These are phyloP conservation scores for Solen grandis DNA, from an alignment of 1,140 invertebrate species.

Conservation along the genomic window DNA sequence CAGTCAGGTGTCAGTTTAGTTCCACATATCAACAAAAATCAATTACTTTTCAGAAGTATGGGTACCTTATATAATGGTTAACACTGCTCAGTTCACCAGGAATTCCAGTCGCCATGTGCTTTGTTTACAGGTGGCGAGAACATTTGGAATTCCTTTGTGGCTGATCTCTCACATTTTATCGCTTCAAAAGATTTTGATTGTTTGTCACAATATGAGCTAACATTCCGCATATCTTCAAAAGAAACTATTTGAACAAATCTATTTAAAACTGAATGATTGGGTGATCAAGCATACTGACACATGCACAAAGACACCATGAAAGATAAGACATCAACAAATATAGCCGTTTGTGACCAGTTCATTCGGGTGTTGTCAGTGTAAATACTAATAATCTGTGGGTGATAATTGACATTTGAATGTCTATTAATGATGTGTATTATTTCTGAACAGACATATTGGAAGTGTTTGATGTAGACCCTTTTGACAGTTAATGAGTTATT, in stretches of 20 bases:
- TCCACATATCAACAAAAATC: too few species aligned
- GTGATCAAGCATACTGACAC: slow-evolving; percentile 44
- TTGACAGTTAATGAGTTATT: too few species aligned
- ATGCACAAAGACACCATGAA: slow-evolving; percentile 23
- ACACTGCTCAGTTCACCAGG: background rate
- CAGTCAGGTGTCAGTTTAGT: too few species aligned
- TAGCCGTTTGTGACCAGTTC: background rate
- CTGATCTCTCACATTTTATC: slow-evolving; percentile 27
- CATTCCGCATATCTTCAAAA: slow-evolving; percentile 33
- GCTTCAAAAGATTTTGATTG: slow-evolving; percentile 25
- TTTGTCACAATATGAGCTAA: slow-evolving; percentile 34
- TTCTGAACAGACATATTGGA: too few species aligned
- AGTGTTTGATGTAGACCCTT: too few species aligned
- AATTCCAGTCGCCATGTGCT: background rate
- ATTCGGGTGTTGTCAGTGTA: too few species aligned
- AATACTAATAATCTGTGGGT: too few species aligned
- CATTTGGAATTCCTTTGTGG: slow-evolving; percentile 39
- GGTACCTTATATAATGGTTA: too few species aligned
- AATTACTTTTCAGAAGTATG: too few species aligned
- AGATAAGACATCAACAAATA: slow-evolving; percentile 33
- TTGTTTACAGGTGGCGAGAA: slow-evolving; percentile 39
- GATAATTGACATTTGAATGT: too few species aligned
- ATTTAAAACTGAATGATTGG: slow-evolving; percentile 20
- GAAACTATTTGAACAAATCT: slow-evolving; percentile 48
- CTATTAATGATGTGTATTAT: too few species aligned